Evolutionary conservation across 2,113 vertebrate species (phyloP), one percentile per base, ranked within the genome.

Genomic region (Austrofundulus limnaeus): DNA sequence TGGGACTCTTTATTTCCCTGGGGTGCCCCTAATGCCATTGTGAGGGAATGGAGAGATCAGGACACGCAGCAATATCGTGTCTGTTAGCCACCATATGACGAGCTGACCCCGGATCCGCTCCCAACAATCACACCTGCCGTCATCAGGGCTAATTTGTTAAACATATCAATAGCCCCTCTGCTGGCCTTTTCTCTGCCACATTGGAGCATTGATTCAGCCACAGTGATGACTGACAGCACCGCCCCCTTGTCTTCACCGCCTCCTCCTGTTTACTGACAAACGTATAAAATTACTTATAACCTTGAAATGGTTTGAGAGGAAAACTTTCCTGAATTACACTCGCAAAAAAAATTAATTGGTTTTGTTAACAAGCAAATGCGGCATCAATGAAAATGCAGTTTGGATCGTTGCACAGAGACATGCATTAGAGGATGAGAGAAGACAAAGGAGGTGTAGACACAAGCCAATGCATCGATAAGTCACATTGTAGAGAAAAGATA

Each of bases 41-140:
- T 91, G 88, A 84, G 89, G 89, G 91, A 91, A 93, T 92, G 91
- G 91, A 92, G 88, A 89, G 92, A 91, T 93, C 89, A 92, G 74
- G 87, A 87, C 86, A 64, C 53, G 71, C 81, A 74, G 90, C 89
- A 93, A 93, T 92, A 92, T 92, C 81, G 85, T 90, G 89, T 92
- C 88, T 92, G 91, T 92, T 92, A 90, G 90, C 87, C 84, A 85
- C 91, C 90, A 89, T 90, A 91, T 89, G 92, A 92, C 85, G 87
- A 85, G 75, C 84, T 92, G 92, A 93, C 90, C 91, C 85, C 83
- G 20, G 70, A 75, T 77, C 80, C 38, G 51, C 21, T 41, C 63
- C 66, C 82, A 34, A 83, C 84, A 85, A 85, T 87, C 85, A 87
- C 92, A 93, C 90, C 92, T 93, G 92, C 90, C 87, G 78, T 89